Base-by-base conservation (phyloP, 2,888 invertebrate genomes). In the Melanostoma mellinum region DNA sequence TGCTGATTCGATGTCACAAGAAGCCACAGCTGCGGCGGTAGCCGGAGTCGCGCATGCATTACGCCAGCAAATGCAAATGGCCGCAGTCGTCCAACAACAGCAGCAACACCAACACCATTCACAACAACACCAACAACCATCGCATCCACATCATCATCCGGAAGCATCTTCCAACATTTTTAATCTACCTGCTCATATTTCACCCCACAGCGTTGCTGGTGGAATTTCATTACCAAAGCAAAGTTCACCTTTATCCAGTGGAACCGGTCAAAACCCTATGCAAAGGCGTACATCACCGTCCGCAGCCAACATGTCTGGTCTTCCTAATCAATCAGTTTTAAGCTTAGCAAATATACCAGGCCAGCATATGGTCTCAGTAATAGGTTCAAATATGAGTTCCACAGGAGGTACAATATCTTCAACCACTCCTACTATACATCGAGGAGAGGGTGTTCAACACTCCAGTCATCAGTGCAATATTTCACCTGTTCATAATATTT, bases 21-120 rank as follows among this genome's bases (percentile, higher is more conserved):
- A 93, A 71, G 95, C 95, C 8, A 96, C 96, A 20, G 96, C 96
- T 63, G 96, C 96, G 42, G 97, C 97, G 44, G 96, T 96, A 48
- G 96, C 96, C 8, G 96, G 96, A 20, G 96, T 97, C 71, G 97
- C 97, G 10, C 96, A 96, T 92, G 96, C 96, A 52, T 92, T 97
- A 75, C 94, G 96, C 63, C 96, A 97, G 87, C 97, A 97, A 91
- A 96, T 97, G 96, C 91, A 92, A 88, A 90, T 91, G 89, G 96
- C 96, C 0, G 94, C 94, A 4, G 94, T 94, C 6, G 92, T 93
- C 86, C 92, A 93, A 89, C 87, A 87, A 58, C 80, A 80, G n/a
- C 87, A 87, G 33, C 72, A 71, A 48, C 81, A 82, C 4, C 76
- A 77, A 40, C 82, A 85, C 6, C 85, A 76, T 50, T 44, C 74